Conservation (phyloP, 2,888 invertebrate species). For the Drosophila mimica region DNA sequence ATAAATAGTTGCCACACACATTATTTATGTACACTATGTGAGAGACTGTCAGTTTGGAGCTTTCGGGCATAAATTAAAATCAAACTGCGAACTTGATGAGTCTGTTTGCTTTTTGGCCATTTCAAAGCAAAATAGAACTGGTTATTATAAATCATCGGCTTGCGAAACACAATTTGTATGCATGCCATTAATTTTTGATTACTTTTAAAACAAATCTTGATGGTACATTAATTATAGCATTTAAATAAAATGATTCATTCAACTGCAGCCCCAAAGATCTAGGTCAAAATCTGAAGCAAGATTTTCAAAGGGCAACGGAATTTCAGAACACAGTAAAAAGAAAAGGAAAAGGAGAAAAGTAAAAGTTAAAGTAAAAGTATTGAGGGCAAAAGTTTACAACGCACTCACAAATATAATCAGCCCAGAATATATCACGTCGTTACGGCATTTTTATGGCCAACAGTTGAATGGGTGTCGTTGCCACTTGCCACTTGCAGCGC, state of each 20-base stretch:
- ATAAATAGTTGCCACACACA: conserved; percentile 19
- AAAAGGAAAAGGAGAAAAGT: conserved; percentile 12
- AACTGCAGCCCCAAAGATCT: not conserved
- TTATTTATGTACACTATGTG: conserved; percentile 3
- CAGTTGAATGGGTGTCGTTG: conserved; percentile 48
- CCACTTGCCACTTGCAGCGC: conserved; percentile 57
- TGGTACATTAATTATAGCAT: not conserved
- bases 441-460: conserved; percentile 65
- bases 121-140: not conserved
- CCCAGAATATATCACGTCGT: conserved; percentile 62
- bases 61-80: conserved; percentile 3
- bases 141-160: not conserved
- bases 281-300: not conserved
- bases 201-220: not conserved
- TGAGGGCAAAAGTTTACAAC: conserved; percentile 16
- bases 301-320: not conserved
- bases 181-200: not conserved
- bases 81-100: not conserved
- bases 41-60: not conserved
- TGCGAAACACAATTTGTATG: not conserved
- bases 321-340: not conserved
- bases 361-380: conserved; percentile 16
- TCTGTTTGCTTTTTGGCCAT: not conserved
- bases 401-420: conserved; percentile 7
- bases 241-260: not conserved